Conservation (phyloP, 2,888 invertebrate genomes). For the Leistus spinibarbis region DNA sequence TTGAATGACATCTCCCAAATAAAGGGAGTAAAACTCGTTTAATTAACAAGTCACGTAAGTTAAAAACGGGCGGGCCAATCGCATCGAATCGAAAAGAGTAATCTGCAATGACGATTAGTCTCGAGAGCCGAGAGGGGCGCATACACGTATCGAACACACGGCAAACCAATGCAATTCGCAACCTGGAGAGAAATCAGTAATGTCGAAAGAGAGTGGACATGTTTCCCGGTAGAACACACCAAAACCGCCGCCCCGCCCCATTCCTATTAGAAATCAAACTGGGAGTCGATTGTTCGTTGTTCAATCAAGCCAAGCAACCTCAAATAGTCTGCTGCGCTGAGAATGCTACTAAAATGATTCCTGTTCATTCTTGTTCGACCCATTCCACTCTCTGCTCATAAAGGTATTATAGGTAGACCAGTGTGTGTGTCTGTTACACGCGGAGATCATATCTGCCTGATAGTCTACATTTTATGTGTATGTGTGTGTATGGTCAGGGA, state of each 20-base stretch:
- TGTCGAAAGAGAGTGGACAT: not conserved
- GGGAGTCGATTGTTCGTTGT: not conserved
- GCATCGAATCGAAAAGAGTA: constrained; percentile 5
- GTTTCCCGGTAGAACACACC: not conserved
- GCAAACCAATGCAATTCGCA: not conserved
- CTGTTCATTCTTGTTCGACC: not conserved
- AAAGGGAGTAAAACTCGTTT: constrained; percentile 12
- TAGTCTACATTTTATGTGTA: constrained; percentile 44
- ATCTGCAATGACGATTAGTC: constrained; percentile 13
- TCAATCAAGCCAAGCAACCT: constrained; percentile 22
- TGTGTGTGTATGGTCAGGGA: not conserved
- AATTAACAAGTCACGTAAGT: constrained; percentile 23
- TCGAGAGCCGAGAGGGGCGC: not conserved
- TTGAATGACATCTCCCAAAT: constrained; percentile 1
- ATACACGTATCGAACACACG: not conserved
- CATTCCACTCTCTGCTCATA: not conserved
- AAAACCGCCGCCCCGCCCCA: not conserved
- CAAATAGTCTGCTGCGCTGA: not conserved
- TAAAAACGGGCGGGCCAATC: constrained; percentile 8
- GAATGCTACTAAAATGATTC: not conserved
- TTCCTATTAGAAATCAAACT: not conserved
- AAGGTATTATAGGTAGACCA: constrained; percentile 1
- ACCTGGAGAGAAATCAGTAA: not conserved
- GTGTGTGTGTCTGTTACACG: constrained; percentile 5
- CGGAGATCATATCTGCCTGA: constrained; percentile 44